A percentile compares a stretch with the other conserved stretches of the same genome.
Evolutionary conservation across 2,113 vertebrate species (phyloP).

Genomic region (Lates calcarifer): DNA sequence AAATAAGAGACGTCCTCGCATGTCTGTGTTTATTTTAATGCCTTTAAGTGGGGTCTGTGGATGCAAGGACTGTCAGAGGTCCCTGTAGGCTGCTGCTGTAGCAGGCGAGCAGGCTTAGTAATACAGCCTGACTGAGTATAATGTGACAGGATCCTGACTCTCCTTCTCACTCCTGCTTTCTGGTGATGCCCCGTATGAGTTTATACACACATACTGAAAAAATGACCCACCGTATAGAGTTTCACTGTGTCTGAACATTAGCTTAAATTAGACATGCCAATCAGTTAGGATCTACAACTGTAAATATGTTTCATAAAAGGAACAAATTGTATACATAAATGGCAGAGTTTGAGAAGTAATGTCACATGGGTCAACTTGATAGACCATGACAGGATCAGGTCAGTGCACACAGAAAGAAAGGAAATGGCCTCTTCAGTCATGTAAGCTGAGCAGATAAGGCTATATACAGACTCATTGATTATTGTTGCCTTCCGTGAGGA

Average conservation of each 20-base stretch:
- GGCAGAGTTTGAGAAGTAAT: background rate
- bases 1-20: constrained; percentile 66
- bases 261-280: constrained; percentile 69
- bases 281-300: constrained; percentile 37
- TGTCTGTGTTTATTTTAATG: constrained; percentile 75
- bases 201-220: constrained; percentile 23
- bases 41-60: constrained; percentile 55
- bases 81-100: constrained; percentile 37
- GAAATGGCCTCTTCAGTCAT: constrained; percentile 44
- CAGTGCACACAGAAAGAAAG: constrained; percentile 21
- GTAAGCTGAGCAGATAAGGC: constrained; percentile 69
- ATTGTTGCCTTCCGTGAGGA: constrained; percentile 54
- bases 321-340: background rate
- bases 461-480: constrained; percentile 72
- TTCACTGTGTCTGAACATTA: constrained; percentile 56
- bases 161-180: constrained; percentile 38
- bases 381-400: constrained; percentile 22
- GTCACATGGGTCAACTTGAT: constrained; percentile 14
- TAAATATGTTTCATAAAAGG: constrained; percentile 31
- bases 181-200: constrained; percentile 24
- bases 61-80: constrained; percentile 39
- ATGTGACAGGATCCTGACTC: constrained; percentile 45
- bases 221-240: constrained; percentile 41
- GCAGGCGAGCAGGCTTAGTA: constrained; percentile 40
- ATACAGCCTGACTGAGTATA: constrained; percentile 48